These are phyloP conservation scores for Rostratula benghalensis DNA, from an alignment of 2,113 vertebrate genomes.

Conservation along the genomic window DNA sequence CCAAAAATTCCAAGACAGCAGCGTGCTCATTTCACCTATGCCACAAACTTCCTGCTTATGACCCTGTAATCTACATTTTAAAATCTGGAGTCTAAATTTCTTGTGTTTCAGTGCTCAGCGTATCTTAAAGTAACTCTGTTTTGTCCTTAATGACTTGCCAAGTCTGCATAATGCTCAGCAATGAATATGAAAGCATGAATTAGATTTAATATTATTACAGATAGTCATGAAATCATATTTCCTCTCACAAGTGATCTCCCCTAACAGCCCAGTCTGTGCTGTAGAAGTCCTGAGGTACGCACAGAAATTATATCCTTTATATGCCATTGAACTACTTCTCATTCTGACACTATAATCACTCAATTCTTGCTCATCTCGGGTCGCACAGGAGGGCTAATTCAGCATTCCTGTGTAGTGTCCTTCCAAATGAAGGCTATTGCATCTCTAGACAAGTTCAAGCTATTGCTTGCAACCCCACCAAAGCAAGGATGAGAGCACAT, in stretches of 20 bases:
- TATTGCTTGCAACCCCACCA: rapidly evolving
- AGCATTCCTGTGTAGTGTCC: background rate
- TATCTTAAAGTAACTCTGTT: background rate
- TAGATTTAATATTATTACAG: background rate
- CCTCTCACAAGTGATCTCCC: background rate
- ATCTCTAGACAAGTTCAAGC: background rate
- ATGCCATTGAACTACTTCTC: background rate
- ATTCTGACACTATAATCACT: background rate
- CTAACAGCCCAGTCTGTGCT: background rate
- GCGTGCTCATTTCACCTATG: background rate
- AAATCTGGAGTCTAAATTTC: background rate
- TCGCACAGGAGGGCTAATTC: background rate
- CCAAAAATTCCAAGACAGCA: background rate
- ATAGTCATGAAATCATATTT: background rate
- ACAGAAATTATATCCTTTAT: background rate
- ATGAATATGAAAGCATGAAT: background rate
- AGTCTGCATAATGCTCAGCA: background rate
- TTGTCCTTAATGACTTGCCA: background rate
- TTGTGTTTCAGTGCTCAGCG: background rate
- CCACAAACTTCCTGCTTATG: background rate
- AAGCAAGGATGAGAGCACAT: background rate
- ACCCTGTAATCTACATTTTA: background rate
- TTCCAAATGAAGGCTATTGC: background rate
- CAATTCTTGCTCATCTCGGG: background rate
- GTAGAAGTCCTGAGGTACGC: background rate